Conservation (phyloP, 2,797 vertebrate species). For the Trachops cirrhosus region DNA sequence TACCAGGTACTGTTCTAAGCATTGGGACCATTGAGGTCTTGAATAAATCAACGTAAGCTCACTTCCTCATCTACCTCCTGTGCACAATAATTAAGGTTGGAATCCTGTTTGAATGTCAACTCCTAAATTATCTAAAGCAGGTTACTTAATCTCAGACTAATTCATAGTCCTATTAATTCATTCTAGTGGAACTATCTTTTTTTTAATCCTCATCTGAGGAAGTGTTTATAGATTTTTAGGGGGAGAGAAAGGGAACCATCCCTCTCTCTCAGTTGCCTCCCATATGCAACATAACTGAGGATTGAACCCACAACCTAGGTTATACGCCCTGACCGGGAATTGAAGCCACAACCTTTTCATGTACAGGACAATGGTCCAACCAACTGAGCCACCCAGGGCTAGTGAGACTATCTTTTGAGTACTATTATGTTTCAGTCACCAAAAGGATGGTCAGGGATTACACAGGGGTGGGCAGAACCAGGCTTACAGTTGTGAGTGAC, state of each 20-base stretch:
- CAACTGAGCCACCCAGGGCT: background rate
- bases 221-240: background rate
- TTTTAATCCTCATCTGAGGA: background rate
- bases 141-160: background rate
- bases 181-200: background rate
- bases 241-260: background rate
- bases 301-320: background rate
- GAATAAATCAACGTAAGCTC: background rate
- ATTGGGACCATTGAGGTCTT: background rate
- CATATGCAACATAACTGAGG: background rate
- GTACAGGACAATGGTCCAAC: background rate
- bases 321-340: background rate
- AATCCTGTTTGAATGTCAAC: background rate
- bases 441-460: background rate
- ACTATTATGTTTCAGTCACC: background rate
- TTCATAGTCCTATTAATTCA: background rate
- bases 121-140: background rate
- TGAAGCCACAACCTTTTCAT: background rate
- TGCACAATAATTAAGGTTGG: background rate
- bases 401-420: background rate
- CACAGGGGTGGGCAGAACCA: background rate
- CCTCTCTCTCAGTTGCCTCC: background rate
- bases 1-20: background rate
- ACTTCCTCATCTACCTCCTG: background rate
- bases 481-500: background rate